phyloP scores from a whole-genome alignment of 2,888 invertebrate species.

The Leucophora obtusa region DNA sequence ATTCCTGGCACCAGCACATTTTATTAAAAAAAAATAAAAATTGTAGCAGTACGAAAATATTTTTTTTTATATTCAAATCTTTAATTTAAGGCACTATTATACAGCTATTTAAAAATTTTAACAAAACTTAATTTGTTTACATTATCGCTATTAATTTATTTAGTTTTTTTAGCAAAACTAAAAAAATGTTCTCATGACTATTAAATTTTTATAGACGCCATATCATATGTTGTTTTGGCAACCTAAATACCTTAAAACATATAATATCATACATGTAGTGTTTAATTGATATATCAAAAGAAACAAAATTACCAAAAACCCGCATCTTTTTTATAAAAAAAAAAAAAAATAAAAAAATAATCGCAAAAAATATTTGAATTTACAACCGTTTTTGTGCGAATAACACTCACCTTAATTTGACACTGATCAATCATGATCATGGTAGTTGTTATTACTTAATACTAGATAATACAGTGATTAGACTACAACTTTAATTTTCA shows the following conservation, averaged over 20 bases:
- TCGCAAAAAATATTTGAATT: slow-evolving; percentile 17
- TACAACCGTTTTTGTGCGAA: slow-evolving; percentile 29
- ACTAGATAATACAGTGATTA: not conserved
- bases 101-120: no score
- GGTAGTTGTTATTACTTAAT: slow-evolving; percentile 10
- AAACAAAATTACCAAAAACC: slow-evolving; percentile 11
- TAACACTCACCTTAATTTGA: slow-evolving; percentile 50
- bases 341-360: slow-evolving; percentile 17
- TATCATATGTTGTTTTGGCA: slow-evolving; percentile 11
- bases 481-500: not conserved
- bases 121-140: not conserved
- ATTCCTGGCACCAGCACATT: no score
- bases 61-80: no score
- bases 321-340: slow-evolving; percentile 17
- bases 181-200: slow-evolving; percentile 19
- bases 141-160: not conserved
- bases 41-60: no score
- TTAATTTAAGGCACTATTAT: no score
- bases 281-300: slow-evolving; percentile 4
- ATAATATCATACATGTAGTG: slow-evolving; percentile 19
- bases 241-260: slow-evolving; percentile 21
- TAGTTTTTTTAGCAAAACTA: not conserved
- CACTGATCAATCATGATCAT: slow-evolving; percentile 48
- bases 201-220: slow-evolving; percentile 23
- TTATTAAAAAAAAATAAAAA: no score